Percentiles rank a stretch among this genome's conserved stretches.
Conservation (phyloP, 2,113 vertebrate species). For the Nipponia nippon region DNA sequence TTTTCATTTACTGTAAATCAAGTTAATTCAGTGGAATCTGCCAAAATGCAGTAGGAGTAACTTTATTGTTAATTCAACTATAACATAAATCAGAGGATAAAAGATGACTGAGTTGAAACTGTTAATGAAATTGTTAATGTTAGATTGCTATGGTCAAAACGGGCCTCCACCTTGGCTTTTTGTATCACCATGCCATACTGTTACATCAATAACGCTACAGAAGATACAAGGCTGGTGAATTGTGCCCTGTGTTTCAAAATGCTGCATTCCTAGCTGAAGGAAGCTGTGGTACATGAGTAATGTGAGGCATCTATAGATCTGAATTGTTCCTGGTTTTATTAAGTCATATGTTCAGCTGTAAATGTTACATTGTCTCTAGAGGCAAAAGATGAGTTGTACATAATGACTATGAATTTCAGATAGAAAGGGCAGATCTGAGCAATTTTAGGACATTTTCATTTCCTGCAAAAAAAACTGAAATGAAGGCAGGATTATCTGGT, state of each 20-base stretch:
- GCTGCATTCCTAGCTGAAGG: background rate
- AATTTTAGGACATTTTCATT: background rate
- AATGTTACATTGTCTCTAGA: background rate
- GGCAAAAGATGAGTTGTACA: background rate
- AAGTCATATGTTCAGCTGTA: background rate
- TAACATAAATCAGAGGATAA: background rate
- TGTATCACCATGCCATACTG: fast-evolving
- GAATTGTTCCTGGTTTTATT: background rate
- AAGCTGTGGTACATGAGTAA: background rate
- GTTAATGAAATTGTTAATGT: background rate
- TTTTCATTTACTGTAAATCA: background rate
- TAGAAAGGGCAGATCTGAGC: background rate
- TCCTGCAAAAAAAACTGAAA: background rate
- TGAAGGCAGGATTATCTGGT: background rate
- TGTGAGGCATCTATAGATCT: background rate
- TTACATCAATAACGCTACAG: background rate
- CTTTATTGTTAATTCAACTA: background rate
- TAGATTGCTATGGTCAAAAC: background rate
- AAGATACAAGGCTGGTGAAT: background rate
- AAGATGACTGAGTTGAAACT: background rate
- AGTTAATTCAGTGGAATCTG: background rate
- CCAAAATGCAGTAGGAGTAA: background rate
- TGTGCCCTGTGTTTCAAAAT: background rate
- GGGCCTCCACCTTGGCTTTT: background rate
- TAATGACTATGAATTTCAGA: background rate